A percentile compares a stretch with the other conserved stretches of the same genome.
These are phyloP conservation scores for Palaemon carinicauda DNA, from an alignment of 1,140 invertebrate genomes.

Conservation along the genomic window DNA sequence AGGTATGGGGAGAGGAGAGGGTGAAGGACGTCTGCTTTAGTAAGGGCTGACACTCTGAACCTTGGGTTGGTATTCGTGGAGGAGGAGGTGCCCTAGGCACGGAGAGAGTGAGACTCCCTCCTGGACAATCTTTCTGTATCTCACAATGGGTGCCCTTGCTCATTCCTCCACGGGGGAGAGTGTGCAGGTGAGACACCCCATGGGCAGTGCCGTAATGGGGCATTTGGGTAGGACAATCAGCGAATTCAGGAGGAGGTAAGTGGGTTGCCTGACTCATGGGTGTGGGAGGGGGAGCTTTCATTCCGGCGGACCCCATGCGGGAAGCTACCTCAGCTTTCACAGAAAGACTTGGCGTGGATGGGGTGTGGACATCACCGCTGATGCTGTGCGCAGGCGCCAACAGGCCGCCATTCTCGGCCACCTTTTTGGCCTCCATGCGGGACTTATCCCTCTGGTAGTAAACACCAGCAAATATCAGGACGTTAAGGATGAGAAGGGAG, in stretches of 20 bases:
- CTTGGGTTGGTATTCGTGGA: conserved; percentile 64
- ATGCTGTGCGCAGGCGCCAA: conserved; percentile 57
- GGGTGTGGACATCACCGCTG: conserved; percentile 54
- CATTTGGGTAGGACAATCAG: conserved; percentile 59
- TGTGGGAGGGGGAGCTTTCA: conserved; percentile 46
- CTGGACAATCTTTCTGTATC: conserved; percentile 77
- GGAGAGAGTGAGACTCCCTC: conserved; percentile 49
- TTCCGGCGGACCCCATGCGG: conserved; percentile 19
- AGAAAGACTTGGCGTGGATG: conserved; percentile 32
- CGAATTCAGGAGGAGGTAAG: conserved; percentile 62
- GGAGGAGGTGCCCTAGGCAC: conserved; percentile 66
- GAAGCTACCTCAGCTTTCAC: conserved; percentile 43
- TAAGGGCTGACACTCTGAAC: conserved; percentile 59
- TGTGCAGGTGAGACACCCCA: conserved; percentile 47
- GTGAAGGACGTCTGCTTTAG: conserved; percentile 59
- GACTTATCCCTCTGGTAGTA: conserved; percentile 91
- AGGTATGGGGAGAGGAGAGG: conserved; percentile 54
- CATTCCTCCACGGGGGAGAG: conserved; percentile 66
- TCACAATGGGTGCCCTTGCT: conserved; percentile 79
- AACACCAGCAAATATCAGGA: conserved; percentile 90
- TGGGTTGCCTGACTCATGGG: conserved; percentile 59
- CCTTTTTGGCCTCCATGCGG: conserved; percentile 58
- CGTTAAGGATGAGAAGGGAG: conserved; percentile 86
- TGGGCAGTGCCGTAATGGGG: conserved; percentile 53
- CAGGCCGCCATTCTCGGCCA: conserved; percentile 55